phyloP scores from a whole-genome alignment of 2,888 invertebrate species.

The Calameuta pallipes region DNA sequence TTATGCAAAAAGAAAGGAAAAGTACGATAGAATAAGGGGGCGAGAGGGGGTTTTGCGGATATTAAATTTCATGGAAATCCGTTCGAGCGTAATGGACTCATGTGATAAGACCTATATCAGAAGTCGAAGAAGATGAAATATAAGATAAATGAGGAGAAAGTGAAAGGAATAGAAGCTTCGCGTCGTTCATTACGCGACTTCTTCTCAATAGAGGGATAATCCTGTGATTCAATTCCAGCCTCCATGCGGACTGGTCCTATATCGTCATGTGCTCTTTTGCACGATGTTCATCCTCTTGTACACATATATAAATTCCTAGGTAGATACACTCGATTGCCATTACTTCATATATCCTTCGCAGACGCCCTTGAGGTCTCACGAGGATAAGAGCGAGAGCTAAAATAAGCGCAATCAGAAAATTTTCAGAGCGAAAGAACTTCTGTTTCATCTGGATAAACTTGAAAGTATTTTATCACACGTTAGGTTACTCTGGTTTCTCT shows the following conservation, averaged over 20 bases:
- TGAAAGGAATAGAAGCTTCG: background rate
- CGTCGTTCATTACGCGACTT: background rate
- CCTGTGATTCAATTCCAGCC: background rate
- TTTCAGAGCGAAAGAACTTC: background rate
- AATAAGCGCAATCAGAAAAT: background rate
- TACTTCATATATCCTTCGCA: background rate
- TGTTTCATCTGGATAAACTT: background rate
- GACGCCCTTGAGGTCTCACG: background rate
- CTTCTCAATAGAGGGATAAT: background rate
- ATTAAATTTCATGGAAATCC: background rate
- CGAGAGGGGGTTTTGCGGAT: background rate
- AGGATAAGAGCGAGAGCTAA: background rate
- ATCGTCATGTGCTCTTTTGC: background rate
- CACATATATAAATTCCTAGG: background rate
- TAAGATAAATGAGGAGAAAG: background rate
- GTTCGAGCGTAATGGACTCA: background rate
- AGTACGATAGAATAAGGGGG: background rate
- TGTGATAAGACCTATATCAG: background rate
- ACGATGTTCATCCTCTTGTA: background rate
- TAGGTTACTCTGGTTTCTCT: background rate
- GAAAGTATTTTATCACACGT: background rate
- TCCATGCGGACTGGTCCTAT: background rate
- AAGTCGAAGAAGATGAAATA: background rate
- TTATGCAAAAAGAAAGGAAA: background rate
- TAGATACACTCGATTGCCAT: background rate